Conservation (phyloP, 2,113 vertebrate genomes). For the Thomomys bottae region DNA sequence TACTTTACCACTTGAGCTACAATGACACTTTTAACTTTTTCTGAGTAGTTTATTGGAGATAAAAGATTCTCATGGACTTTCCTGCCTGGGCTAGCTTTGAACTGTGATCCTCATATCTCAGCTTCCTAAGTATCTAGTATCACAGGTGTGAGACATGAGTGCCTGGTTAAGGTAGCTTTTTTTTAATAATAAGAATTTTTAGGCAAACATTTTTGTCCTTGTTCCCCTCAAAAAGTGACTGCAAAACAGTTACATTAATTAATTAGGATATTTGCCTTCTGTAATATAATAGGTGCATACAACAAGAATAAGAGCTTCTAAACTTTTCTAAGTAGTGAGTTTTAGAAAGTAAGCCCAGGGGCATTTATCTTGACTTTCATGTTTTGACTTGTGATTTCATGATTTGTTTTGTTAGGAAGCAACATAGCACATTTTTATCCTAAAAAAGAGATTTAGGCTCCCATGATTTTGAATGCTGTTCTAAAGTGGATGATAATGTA, state of each 20-base stretch:
- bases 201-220: not conserved
- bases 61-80: too few relatives aligned
- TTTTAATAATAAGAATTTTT: not conserved
- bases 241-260: not conserved
- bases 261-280: not conserved
- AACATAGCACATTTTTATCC: not conserved
- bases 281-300: not conserved
- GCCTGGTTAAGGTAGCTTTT: too few relatives aligned
- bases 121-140: too few relatives aligned
- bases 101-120: too few relatives aligned
- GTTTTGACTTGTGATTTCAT: too few relatives aligned
- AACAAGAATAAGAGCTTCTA: not conserved
- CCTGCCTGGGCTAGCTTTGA: too few relatives aligned
- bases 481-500: not conserved
- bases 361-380: not conserved
- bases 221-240: not conserved
- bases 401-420: not conserved
- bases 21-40: too few relatives aligned
- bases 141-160: too few relatives aligned
- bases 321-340: slow-evolving; percentile 12
- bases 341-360: not conserved
- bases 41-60: too few relatives aligned
- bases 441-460: not conserved
- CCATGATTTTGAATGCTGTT: not conserved
- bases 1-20: too few relatives aligned